Percentiles rank a stretch among this genome's conserved stretches.
Conservation (phyloP, 2,113 vertebrate genomes). For the Nyctibius bracteatus region DNA sequence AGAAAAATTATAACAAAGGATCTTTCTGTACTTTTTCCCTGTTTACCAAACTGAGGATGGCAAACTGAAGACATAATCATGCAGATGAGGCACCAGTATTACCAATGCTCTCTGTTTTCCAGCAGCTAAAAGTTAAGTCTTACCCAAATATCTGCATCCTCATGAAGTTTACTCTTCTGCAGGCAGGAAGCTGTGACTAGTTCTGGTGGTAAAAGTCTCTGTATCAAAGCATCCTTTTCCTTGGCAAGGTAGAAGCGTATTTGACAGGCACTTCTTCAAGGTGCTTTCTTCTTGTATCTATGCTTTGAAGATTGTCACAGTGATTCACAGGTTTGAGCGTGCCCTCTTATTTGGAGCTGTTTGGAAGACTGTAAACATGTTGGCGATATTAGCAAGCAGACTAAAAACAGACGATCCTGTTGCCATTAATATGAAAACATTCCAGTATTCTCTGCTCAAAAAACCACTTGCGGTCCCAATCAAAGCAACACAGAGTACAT, state of each 20-base stretch:
- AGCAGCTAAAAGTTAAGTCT: background rate
- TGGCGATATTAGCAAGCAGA: background rate
- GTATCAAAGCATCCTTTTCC: background rate
- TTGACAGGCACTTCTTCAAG: background rate
- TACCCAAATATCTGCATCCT: background rate
- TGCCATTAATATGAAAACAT: background rate
- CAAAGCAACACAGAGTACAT: background rate
- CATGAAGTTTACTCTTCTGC: background rate
- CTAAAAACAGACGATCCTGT: background rate
- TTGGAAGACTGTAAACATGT: background rate
- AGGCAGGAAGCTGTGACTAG: background rate
- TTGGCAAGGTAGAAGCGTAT: background rate
- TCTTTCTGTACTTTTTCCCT: background rate
- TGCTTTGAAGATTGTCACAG: background rate
- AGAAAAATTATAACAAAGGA: background rate
- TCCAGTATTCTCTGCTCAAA: background rate
- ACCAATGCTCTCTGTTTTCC: background rate
- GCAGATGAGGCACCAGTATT: background rate
- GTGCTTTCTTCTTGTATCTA: background rate
- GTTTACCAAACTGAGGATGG: background rate
- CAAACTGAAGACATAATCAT: background rate
- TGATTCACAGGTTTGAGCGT: background rate
- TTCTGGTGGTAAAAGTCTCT: too few relatives aligned
- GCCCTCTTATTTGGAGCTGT: background rate
- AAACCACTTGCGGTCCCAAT: background rate